Base-by-base conservation (phyloP, 2,888 invertebrate genomes). In the Dascillus cervinus region DNA sequence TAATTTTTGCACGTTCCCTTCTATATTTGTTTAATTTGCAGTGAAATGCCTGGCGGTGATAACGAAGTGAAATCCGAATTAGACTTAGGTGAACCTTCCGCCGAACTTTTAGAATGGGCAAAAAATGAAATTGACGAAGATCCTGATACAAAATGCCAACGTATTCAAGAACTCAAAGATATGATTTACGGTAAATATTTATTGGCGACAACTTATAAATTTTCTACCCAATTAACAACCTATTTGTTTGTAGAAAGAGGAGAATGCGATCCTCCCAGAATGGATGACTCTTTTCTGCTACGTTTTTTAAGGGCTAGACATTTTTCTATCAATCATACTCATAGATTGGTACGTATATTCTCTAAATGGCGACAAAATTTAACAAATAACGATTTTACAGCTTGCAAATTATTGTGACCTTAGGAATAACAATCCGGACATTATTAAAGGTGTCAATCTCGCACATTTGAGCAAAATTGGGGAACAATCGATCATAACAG, bases 361-460 rank as follows among this genome's bases (percentile, higher is more conserved):
- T 10, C 28, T 22, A 10, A 26, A 6, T 19, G 13, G n/a, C n/a
- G 6, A n/a, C 23, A 9, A 5, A 17, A 34, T 14, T 35, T 19
- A 10, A 28, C n/a, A 38, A 34, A 11, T 17, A 17, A 17, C 12
- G 6, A 9, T 11, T 29, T 8, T 34, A 20, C 64, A 83, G 82
- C 63, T 87, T 46, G 78, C 77, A 28, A 82, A 80, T 53, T 87
- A 87, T 58, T 81, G 74, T 52, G 71, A 74, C 42, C 87, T 87
- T 56, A 81, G 79, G 49, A 79, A 82, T 51, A 73, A 77, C 9
- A 79, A 87, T 53, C 76, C 79, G 2, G 71, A 75, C 24, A 69
- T 79, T 35, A 79, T 79, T 44, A 73, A 77, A 36, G 74, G 78
- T 39, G 72, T 87, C 0, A 73, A 74, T 37, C 81, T 83, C 0